phyloP scores from a whole-genome alignment of 2,113 vertebrate species.

The Pteronura brasiliensis region DNA sequence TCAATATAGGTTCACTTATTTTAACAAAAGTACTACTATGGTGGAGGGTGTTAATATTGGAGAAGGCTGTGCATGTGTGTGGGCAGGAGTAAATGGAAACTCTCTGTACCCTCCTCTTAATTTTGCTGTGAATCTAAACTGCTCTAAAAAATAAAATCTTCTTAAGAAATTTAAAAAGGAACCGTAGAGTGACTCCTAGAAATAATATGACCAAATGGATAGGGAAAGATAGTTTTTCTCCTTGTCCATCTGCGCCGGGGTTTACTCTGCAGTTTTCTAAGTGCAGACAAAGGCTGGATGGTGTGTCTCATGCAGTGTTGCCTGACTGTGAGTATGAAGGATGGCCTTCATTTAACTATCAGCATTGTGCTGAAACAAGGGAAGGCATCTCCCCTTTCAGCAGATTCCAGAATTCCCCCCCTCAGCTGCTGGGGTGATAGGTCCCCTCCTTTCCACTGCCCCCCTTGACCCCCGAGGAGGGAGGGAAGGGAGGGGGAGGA shows the following conservation, averaged over 20 bases:
- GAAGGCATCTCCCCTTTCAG: neutral
- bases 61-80: neutral
- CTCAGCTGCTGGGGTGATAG: constrained; percentile 24
- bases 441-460: constrained; percentile 57
- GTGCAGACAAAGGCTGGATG: neutral
- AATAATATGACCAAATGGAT: neutral
- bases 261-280: neutral
- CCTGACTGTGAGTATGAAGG: neutral
- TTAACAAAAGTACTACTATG: neutral
- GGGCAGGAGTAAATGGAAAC: neutral
- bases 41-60: neutral
- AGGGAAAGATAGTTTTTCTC: neutral
- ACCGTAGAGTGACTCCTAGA: neutral
- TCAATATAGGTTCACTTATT: neutral
- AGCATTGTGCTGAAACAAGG: neutral
- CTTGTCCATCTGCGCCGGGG: neutral
- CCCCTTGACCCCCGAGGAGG: neutral
- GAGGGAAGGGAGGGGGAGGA: constrained; percentile 25
- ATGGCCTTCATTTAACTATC: neutral
- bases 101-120: neutral
- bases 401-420: neutral
- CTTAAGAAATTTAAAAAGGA: neutral
- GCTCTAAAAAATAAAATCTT: neutral
- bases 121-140: neutral
- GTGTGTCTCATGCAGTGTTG: neutral